Evolutionary conservation across 2,888 invertebrate genomes (phyloP).

Genomic region (Timema cristinae): DNA sequence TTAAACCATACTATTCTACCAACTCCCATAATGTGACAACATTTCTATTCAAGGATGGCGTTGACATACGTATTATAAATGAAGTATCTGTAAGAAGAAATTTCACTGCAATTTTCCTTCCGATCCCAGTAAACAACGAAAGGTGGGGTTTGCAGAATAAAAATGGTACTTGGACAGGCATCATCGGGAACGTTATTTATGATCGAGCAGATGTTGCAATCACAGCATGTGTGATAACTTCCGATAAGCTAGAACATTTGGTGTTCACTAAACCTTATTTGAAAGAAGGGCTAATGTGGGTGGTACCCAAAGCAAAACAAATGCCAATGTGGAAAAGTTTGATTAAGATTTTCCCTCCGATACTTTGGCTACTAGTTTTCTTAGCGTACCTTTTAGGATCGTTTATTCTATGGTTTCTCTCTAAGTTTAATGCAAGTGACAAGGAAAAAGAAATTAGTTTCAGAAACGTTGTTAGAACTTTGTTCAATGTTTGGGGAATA

Average conservation of each 20-base stretch:
- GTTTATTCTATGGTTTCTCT: background rate
- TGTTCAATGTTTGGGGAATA: background rate
- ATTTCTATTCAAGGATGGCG: background rate
- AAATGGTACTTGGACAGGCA: slow-evolving; percentile 10
- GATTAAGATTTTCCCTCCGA: background rate
- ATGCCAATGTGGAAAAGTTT: background rate
- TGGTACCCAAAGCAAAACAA: background rate
- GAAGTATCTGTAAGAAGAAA: background rate
- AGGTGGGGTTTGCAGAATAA: background rate
- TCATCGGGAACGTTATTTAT: slow-evolving; percentile 5
- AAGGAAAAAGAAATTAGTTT: too few relatives aligned
- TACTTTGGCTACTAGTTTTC: background rate
- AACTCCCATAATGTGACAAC: background rate
- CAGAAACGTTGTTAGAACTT: too few relatives aligned
- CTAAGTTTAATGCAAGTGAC: background rate
- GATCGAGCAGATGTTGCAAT: background rate
- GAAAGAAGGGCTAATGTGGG: background rate
- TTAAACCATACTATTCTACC: background rate
- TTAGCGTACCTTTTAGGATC: background rate
- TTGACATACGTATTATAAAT: background rate
- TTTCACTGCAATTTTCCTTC: background rate
- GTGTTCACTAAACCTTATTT: background rate
- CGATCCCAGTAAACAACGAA: background rate
- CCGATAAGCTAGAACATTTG: background rate
- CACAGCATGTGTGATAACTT: background rate